Base-by-base conservation (phyloP, 2,113 vertebrate species). In the Zosterops lateralis region DNA sequence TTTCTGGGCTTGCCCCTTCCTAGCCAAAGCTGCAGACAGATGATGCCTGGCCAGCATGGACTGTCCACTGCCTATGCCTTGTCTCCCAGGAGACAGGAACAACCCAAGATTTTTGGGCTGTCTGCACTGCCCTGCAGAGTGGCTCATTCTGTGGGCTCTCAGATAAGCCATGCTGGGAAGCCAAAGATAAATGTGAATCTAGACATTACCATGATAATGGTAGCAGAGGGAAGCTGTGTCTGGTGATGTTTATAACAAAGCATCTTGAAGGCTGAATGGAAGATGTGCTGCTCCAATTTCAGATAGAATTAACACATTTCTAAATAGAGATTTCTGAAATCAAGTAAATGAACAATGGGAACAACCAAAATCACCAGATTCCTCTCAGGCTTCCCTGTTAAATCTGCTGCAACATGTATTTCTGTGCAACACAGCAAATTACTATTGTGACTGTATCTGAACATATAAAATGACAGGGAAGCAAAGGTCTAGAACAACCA, bases 31-130 rank as follows among this genome's bases (percentile, higher is more conserved):
- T 28, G 45, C 42, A 70, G 50, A 36, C 10, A 61, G 47, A 31
- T 0, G 0, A 70, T 18, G 56, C 14, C 38, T 45, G 57, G 48
- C 53, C 73, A 65, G 50, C n/a, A 67, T 0, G 1, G 36, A 42
- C 48, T 82, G 58, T 34, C 54, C 36, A 12, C 12, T 2, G 2
- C 47, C 48, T 21, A 10, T 32, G 51, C 11, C 29, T 62, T 11
- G 8, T 38, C 61, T 75, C 38, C 40, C 29, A 42, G 56, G 7
- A 57, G 38, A 18, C 24, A 68, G 40, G 29, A 80, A 18, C 6
- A 66, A 15, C 40, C 32, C 15, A 31, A 45, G 32, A 45, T 81
- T 62, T 85, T 50, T 17, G 50, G 28, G 19, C 60, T 58, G 73
- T 6, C 51, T 81, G 34, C 77, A 32, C 22, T 62, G 77, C 31